These are phyloP conservation scores for Drosophila mojavensis DNA, from an alignment of 1,140 invertebrate genomes.

Conservation along the genomic window DNA sequence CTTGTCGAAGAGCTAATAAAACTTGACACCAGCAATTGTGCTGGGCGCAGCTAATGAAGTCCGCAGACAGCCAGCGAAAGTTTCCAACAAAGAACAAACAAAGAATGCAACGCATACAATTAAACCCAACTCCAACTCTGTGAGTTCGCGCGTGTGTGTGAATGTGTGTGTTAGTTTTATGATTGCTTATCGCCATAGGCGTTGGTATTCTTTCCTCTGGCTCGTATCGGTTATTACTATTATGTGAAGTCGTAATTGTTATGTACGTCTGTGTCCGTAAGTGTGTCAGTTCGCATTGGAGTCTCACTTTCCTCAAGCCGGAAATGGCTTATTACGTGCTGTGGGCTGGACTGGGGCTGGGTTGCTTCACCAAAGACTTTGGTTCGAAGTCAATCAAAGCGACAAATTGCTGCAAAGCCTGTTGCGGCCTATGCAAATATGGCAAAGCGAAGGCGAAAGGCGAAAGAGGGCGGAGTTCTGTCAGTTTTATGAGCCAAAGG, in stretches of 20 bases:
- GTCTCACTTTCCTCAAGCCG: constrained; percentile 38
- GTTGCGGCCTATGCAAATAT: constrained; percentile 15
- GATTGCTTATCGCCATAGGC: constrained; percentile 43
- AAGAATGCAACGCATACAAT: constrained; percentile 54
- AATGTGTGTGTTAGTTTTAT: constrained; percentile 29
- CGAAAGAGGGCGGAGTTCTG: background rate
- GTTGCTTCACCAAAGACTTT: constrained; percentile 3
- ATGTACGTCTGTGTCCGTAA: constrained; percentile 26
- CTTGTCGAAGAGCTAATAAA: constrained; percentile 63
- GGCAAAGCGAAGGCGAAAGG: background rate
- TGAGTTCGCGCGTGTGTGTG: background rate
- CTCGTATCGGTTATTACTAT: constrained; percentile 49
- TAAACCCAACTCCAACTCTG: background rate
- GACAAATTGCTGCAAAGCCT: constrained; percentile 28
- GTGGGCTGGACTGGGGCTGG: constrained; percentile 4
- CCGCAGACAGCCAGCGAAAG: constrained; percentile 73
- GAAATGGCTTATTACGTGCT: constrained; percentile 60
- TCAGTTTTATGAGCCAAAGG: constrained; percentile 1
- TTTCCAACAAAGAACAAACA: constrained; percentile 72
- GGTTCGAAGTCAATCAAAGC: constrained; percentile 51
- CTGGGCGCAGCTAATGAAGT: constrained; percentile 46
- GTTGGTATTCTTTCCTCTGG: constrained; percentile 30
- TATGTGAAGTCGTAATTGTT: constrained; percentile 69
- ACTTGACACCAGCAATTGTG: constrained; percentile 71
- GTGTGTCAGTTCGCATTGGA: constrained; percentile 35